Conservation (phyloP, 2,797 vertebrate species). For the Mallotus villosus region DNA sequence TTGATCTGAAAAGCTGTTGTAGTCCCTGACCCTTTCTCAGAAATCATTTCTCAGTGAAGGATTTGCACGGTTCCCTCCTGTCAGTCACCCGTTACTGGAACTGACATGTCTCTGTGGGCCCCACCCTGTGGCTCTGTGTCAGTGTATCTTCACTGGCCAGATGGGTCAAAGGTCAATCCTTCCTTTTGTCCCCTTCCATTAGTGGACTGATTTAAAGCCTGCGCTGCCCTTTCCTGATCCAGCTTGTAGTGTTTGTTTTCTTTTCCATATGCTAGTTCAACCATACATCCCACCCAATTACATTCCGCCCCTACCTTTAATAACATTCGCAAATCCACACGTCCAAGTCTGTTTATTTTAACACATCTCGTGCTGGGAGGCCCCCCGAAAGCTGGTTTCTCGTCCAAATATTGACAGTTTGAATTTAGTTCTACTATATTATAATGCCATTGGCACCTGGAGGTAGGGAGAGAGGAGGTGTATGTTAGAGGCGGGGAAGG, state of each 20-base stretch:
- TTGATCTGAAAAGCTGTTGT: too few relatives aligned
- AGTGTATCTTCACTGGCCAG: constrained; percentile 27
- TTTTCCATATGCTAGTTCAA: constrained; percentile 38
- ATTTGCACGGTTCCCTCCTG: background rate
- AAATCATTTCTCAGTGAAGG: too few relatives aligned
- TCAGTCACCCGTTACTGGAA: background rate
- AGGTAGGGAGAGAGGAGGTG: constrained; percentile 18
- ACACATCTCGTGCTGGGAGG: constrained; percentile 27
- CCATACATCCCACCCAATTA: constrained; percentile 49
- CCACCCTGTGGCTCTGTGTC: background rate
- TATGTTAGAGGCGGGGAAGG: constrained; percentile 32
- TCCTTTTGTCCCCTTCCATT: constrained; percentile 39
- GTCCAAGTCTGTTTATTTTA: constrained; percentile 62
- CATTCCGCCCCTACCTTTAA: constrained; percentile 44
- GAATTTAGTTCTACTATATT: constrained; percentile 44
- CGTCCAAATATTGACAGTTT: constrained; percentile 59
- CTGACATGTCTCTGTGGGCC: too few relatives aligned
- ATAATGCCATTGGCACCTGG: constrained; percentile 43
- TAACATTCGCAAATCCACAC: constrained; percentile 60
- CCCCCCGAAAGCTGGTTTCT: constrained; percentile 48
- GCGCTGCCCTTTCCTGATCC: constrained; percentile 28
- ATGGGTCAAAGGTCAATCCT: constrained; percentile 38
- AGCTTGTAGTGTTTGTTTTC: constrained; percentile 31
- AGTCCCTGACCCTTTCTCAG: too few relatives aligned
- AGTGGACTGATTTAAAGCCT: constrained; percentile 53